Evolutionary conservation across 2,888 invertebrate genomes (phyloP).

Genomic region (Stenolophus ochropezus): DNA sequence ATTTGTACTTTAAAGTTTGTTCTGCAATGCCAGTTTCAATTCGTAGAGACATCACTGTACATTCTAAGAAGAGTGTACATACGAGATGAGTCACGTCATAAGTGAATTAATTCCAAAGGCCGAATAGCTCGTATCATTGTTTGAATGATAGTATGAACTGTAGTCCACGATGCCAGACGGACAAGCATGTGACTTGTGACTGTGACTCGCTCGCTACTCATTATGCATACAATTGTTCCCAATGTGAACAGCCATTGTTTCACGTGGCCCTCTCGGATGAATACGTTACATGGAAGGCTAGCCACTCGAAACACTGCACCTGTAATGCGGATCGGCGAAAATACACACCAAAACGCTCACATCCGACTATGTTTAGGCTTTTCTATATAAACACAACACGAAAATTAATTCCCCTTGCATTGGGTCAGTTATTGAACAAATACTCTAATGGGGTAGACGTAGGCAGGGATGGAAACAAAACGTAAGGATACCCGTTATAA

Average conservation of each 20-base stretch:
- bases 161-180: not conserved
- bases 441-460: no score
- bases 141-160: not conserved
- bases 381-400: no score
- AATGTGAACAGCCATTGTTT: not conserved
- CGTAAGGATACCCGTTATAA: no score
- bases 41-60: not conserved
- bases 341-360: no score
- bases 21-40: not conserved
- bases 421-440: no score
- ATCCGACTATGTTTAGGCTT: no score
- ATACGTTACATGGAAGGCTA: not conserved
- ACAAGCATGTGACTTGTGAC: not conserved
- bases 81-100: not conserved
- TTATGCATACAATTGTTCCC: slow-evolving; percentile 47
- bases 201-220: not conserved
- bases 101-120: not conserved
- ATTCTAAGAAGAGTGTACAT: not conserved
- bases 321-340: not conserved
- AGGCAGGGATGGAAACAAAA: no score
- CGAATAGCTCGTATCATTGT: not conserved
- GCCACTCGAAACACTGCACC: not conserved
- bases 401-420: no score
- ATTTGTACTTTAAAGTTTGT: not conserved
- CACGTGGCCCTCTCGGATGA: not conserved